These are phyloP conservation scores for Trichonephila clavipes DNA, from an alignment of 1,140 invertebrate genomes.

Conservation along the genomic window DNA sequence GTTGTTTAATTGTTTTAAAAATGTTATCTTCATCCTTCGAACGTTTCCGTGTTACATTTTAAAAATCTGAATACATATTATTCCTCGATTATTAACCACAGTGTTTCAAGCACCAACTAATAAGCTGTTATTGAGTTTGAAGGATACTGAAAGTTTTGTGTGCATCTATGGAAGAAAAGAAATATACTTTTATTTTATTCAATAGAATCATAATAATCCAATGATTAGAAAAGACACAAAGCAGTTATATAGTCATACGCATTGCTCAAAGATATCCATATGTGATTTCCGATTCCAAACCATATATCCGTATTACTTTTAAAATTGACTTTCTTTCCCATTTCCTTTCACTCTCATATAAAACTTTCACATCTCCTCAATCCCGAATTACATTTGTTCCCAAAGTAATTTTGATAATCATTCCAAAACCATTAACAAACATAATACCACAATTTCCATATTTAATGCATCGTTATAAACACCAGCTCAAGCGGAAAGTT, in stretches of 20 bases:
- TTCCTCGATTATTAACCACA: no score
- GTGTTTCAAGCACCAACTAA: no score
- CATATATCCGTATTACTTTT: constrained; percentile 16
- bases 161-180: no score
- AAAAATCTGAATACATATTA: no score
- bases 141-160: no score
- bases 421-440: constrained; percentile 57
- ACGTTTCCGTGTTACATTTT: no score
- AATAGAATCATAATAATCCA: no score
- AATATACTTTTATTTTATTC: no score
- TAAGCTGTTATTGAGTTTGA: no score
- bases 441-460: constrained; percentile 64
- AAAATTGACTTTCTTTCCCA: background rate
- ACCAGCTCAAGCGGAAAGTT: constrained; percentile 32
- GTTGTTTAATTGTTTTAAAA: no score
- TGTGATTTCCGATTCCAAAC: background rate
- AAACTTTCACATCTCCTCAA: constrained; percentile 10
- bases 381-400: constrained; percentile 54
- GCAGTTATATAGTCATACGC: background rate
- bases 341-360: background rate
- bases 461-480: constrained; percentile 52
- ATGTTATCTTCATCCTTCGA: no score
- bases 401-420: constrained; percentile 53
- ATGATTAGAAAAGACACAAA: background rate
- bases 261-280: background rate